Conservation (phyloP, 2,797 vertebrate species). For the Cirrhinus molitorella region DNA sequence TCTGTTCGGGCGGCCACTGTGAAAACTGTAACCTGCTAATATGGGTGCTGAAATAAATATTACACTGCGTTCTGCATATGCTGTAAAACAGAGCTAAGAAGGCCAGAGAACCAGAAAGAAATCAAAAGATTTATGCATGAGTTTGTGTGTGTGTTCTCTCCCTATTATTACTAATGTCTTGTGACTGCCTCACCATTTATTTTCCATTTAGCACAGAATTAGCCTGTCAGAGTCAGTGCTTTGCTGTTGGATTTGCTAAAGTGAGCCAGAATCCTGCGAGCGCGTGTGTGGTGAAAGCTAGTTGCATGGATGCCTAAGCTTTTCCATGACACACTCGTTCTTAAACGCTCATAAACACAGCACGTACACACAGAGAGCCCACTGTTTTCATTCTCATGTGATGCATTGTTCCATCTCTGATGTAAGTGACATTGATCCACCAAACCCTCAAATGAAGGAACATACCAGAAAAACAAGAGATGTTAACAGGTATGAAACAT, state of each 20-base stretch:
- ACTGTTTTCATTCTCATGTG: constrained; percentile 23
- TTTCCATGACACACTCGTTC: constrained; percentile 35
- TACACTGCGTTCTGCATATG: neutral
- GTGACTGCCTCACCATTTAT: constrained; percentile 71
- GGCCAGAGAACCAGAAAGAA: constrained; percentile 24
- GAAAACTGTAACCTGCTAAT: constrained; percentile 5
- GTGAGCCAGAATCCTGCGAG: constrained; percentile 38
- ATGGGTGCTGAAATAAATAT: neutral
- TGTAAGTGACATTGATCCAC: neutral
- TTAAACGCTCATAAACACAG: constrained; percentile 57
- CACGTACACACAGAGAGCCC: constrained; percentile 7
- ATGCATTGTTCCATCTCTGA: constrained; percentile 13
- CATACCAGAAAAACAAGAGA: neutral
- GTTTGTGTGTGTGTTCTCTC: constrained; percentile 28
- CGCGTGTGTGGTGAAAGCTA: neutral
- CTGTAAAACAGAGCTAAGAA: neutral
- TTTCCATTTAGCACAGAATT: constrained; percentile 74
- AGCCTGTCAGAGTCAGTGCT: constrained; percentile 64
- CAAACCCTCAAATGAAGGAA: neutral
- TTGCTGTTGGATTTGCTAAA: constrained; percentile 67
- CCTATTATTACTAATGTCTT: constrained; percentile 64
- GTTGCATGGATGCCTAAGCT: constrained; percentile 26
- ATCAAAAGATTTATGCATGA: neutral
- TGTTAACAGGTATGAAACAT: neutral
- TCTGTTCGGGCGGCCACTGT: too few species aligned